These are phyloP conservation scores for Nyctibius bracteatus DNA, from an alignment of 2,113 vertebrate genomes.

Conservation along the genomic window DNA sequence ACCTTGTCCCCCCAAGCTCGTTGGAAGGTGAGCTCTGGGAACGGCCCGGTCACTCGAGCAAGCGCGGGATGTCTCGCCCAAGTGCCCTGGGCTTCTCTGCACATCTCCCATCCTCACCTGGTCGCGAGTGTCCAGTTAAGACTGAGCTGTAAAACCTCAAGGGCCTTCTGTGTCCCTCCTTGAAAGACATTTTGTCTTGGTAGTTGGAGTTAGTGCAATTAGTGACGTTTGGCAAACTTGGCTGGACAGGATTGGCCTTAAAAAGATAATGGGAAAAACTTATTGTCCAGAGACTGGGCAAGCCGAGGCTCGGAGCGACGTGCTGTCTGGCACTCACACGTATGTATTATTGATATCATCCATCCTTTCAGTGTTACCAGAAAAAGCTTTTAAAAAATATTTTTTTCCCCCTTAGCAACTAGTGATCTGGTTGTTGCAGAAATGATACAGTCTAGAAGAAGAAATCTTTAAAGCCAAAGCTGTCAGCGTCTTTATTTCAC, in stretches of 20 bases:
- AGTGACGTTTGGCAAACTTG: neutral
- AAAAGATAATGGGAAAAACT: neutral
- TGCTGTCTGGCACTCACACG: accelerated
- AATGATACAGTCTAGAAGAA: conserved; percentile 1
- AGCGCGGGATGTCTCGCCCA: neutral
- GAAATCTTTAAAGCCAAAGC: conserved; percentile 18
- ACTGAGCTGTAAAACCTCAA: neutral
- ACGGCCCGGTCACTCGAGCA: accelerated
- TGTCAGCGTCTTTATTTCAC: conserved; percentile 47
- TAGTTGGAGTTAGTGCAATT: neutral
- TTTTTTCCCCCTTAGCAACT: neutral
- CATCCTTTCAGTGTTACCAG: neutral
- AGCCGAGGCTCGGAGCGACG: neutral
- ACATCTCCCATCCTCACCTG: neutral
- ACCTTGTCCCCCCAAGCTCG: neutral
- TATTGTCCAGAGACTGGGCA: neutral
- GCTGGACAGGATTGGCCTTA: neutral
- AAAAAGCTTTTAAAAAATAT: neutral
- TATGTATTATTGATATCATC: neutral
- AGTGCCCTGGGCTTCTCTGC: neutral
- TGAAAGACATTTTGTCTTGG: neutral
- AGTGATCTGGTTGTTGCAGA: conserved; percentile 21
- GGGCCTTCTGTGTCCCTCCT: neutral
- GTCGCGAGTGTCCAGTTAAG: accelerated
- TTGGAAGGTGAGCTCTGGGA: neutral